These are phyloP conservation scores for Idaea straminata DNA, from an alignment of 2,888 invertebrate species.

Conservation along the genomic window DNA sequence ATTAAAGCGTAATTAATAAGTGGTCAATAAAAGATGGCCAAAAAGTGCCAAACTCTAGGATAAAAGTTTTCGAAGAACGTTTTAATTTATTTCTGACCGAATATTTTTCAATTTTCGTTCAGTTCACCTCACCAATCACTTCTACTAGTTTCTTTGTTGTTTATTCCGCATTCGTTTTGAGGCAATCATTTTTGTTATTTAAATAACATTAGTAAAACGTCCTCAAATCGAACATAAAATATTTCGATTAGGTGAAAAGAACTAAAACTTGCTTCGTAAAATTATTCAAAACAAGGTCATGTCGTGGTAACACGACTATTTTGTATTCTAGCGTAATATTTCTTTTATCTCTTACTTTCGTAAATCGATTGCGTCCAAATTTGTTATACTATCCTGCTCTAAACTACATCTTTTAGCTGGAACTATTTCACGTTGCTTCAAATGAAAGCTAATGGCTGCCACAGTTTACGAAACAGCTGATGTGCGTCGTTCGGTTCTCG, in stretches of 20 bases:
- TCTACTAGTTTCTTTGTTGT: no score
- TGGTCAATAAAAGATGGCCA: no score
- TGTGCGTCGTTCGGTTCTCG: slow-evolving; percentile 66
- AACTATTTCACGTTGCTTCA: slow-evolving; percentile 15
- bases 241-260: background rate
- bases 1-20: no score
- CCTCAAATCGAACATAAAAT: slow-evolving; percentile 7
- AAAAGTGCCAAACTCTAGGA: no score
- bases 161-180: no score
- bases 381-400: background rate
- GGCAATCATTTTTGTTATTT: no score
- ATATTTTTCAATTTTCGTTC: no score
- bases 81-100: no score
- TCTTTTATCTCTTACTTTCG: slow-evolving; percentile 36
- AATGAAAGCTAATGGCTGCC: slow-evolving; percentile 74
- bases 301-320: slow-evolving; percentile 8
- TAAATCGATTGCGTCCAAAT: slow-evolving; percentile 2
- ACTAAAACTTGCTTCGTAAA: no score
- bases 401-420: background rate
- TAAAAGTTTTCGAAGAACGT: no score
- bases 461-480: slow-evolving; percentile 73
- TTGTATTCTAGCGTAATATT: slow-evolving; percentile 8
- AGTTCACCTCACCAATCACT: no score
- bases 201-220: background rate
- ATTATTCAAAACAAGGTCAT: no score